These are phyloP conservation scores for Seriola quinqueradiata DNA, from an alignment of 2,113 vertebrate genomes.

Conservation along the genomic window DNA sequence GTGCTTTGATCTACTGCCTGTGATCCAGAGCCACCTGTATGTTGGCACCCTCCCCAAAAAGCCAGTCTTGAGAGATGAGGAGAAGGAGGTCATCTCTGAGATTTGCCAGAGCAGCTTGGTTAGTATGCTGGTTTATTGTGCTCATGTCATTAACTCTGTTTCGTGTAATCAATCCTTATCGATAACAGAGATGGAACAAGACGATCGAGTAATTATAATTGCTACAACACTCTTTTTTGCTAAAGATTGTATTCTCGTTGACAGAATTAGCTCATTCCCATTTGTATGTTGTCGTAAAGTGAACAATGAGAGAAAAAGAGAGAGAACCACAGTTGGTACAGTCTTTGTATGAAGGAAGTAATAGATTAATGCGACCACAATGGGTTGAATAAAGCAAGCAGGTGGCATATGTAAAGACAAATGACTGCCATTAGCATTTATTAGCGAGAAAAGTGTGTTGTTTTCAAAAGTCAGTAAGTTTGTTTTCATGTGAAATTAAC, in stretches of 20 bases:
- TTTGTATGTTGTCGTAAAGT: no score
- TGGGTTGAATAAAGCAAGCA: background rate
- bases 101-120: conserved; percentile 88
- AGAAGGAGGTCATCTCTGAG: conserved; percentile 90
- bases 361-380: background rate
- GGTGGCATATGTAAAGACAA: background rate
- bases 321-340: no score
- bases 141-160: background rate
- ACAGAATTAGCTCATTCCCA: no score
- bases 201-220: no score
- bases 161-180: background rate
- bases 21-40: conserved; percentile 89
- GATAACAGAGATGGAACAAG: background rate
- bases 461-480: background rate
- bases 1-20: conserved; percentile 92
- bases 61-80: conserved; percentile 92
- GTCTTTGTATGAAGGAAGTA: no score
- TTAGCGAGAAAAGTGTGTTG: background rate
- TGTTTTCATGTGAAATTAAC: background rate
- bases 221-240: no score
- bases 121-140: conserved; percentile 33
- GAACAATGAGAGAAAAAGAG: no score
- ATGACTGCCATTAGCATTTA: background rate
- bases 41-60: conserved; percentile 88
- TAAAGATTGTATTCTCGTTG: no score